Evolutionary conservation across 2,888 invertebrate genomes (phyloP).

Genomic region (Watsonalla binaria): DNA sequence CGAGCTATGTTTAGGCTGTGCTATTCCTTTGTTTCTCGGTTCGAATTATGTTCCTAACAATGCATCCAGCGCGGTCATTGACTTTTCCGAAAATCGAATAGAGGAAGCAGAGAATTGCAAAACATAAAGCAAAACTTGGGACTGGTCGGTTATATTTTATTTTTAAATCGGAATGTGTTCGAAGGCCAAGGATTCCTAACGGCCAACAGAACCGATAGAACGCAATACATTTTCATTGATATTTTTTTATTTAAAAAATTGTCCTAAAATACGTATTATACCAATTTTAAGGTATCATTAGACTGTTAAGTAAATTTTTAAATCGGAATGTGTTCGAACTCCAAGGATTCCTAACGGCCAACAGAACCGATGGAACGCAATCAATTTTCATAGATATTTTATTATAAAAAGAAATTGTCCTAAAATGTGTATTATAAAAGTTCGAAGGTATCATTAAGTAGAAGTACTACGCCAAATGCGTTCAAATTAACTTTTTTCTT

Average conservation of each 20-base stretch:
- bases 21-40: not conserved
- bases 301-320: no score
- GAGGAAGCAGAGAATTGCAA: not conserved
- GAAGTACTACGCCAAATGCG: not conserved
- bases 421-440: not conserved
- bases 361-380: not conserved
- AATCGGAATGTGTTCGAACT: conserved; percentile 13
- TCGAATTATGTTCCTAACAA: not conserved
- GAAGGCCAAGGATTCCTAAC: not conserved
- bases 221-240: no score
- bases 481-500: conserved; percentile 9
- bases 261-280: no score
- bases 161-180: conserved; percentile 16
- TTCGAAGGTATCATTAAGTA: not conserved
- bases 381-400: not conserved
- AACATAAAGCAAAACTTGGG: not conserved
- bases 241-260: not conserved
- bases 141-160: not conserved
- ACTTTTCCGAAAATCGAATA: not conserved
- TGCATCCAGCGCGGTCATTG: not conserved
- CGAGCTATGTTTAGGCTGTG: not conserved
- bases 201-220: no score
- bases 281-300: not conserved
- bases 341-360: not conserved
- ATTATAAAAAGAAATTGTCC: not conserved